Percentiles rank a stretch among this genome's conserved stretches.
Evolutionary conservation across 1,140 invertebrate genomes (phyloP).

Genomic region (Chelonus insularis): DNA sequence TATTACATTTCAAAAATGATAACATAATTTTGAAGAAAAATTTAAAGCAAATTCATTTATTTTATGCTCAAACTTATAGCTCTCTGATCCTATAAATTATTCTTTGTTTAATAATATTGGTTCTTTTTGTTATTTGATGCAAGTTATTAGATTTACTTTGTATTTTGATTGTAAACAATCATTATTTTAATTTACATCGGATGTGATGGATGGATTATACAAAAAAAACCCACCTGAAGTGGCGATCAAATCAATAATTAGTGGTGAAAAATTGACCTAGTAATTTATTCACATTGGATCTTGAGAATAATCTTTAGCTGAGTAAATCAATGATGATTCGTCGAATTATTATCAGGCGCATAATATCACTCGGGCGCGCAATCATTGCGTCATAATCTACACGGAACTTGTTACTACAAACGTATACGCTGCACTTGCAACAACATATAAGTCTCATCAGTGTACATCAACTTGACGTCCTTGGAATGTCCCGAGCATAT

Average conservation of each 20-base stretch:
- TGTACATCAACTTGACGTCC: slow-evolving; percentile 20
- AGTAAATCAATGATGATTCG: slow-evolving; percentile 3
- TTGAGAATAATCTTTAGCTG: too few species aligned
- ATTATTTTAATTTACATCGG: too few species aligned
- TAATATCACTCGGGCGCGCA: background rate
- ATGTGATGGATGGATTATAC: slow-evolving; percentile 1
- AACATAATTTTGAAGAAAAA: too few species aligned
- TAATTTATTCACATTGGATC: background rate
- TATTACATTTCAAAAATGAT: too few species aligned
- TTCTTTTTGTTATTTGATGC: too few species aligned
- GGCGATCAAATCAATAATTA: background rate
- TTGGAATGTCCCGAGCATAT: slow-evolving; percentile 4
- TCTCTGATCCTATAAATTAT: too few species aligned
- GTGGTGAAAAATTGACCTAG: slow-evolving; percentile 1
- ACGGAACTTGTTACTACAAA: slow-evolving; percentile 22
- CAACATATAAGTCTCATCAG: slow-evolving; percentile 8
- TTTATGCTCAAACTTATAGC: too few species aligned
- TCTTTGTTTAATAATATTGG: too few species aligned
- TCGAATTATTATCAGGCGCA: slow-evolving; percentile 7
- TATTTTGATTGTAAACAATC: too few species aligned
- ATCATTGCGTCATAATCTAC: slow-evolving; percentile 23
- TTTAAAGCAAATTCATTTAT: too few species aligned
- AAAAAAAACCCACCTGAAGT: too few species aligned
- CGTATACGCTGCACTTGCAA: background rate
- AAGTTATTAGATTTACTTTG: too few species aligned